Evolutionary conservation across 1,140 invertebrate genomes (phyloP), one percentile per base, ranked within the genome.

Genomic region (Sitodiplosis mosellana): DNA sequence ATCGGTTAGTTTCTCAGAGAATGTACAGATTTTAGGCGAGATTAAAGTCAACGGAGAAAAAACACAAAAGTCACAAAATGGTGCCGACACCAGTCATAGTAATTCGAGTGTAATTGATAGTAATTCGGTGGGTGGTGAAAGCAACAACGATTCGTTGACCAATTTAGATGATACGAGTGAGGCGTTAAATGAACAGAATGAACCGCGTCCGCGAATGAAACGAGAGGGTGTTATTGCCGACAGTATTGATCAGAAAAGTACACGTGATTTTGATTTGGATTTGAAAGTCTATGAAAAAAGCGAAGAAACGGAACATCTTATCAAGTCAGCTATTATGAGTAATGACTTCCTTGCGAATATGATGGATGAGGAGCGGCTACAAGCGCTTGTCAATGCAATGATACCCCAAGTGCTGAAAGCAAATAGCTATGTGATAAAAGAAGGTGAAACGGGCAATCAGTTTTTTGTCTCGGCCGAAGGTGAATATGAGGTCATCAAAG

Each of bases 341-440:
- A 96, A 96, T 62, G 87, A 93, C 60, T 95, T 96, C 64, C 73
- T 96, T 52, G 84, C 83, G 56, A 92, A 95, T 64, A 69, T 95
- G 51, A 73, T 76, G 75, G 87, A 93, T 53, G 74, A 80, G 12
- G 77, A 80, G 38, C 84, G 93, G 60, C 69, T 87, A 34, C 68
- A 75, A 37, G 80, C 82, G 54, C 81, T 94, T n/a, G 82, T 93
- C 4, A 84, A 90, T 56, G 89, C 86, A 14, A 94, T 94, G 89
- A 84, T 83, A 58, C 77, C 82, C 0, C 79, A 87, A 56, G 71
- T 81, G 51, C 85, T 83, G 57, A 60, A 72, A 5, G 71, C 79
- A 27, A 78, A 78, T 33, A 81, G 77, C 51, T 76, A 81, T 53
- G 84, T 96, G 41, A 92, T 95, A 54, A 76, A 77, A 37, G 87